Evolutionary conservation across 2,888 invertebrate genomes (phyloP), one percentile per base, ranked within the genome.

Genomic region (Cylloceria caligata): DNA sequence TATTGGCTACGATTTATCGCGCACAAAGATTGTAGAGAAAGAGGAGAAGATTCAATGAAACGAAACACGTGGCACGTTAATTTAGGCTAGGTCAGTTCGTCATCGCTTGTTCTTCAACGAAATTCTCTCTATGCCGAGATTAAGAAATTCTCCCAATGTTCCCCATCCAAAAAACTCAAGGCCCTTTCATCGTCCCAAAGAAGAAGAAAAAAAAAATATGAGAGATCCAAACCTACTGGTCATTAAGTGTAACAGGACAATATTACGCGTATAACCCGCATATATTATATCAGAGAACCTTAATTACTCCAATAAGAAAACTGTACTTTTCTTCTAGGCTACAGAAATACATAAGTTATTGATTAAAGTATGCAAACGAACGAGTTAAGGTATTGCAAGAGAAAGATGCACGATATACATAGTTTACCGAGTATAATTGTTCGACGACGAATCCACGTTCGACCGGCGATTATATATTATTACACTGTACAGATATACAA

Each of bases 161-260:
- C 71, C 55, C 47, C 9, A 39, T 64, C 11, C 36, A 9, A 21
- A 64, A 16, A 11, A 19, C 42, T 36, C 42, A n/a, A n/a, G 36
- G 3, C n/a, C 42, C 39, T 52, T 13, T 30, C 49, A 13, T 9
- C 19, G 21, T 34, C 79, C 67, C 73, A 79, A 62, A 47, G 21
- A 67, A 36, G 62, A 69, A 79, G 52, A 47, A 16, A 67, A 36
- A 52, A 69, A 52, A 52, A n/a, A 55, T 39, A 27, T 39, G 77
- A 77, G 67, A 80, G 71, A 81, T 82, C 82, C 85, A 87, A 88
- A 89, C 86, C 88, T 88, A 89, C 85, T 87, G 88, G 88, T 87
- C 85, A 87, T 85, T 87, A 83, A 88, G 85, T 83, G 85, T 89
- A 89, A 90, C 89, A 88, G 88, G 90, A 90, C 90, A 90, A 90